These are phyloP conservation scores for Leucoraja ocellata DNA, from an alignment of 2,797 vertebrate genomes.

Conservation along the genomic window DNA sequence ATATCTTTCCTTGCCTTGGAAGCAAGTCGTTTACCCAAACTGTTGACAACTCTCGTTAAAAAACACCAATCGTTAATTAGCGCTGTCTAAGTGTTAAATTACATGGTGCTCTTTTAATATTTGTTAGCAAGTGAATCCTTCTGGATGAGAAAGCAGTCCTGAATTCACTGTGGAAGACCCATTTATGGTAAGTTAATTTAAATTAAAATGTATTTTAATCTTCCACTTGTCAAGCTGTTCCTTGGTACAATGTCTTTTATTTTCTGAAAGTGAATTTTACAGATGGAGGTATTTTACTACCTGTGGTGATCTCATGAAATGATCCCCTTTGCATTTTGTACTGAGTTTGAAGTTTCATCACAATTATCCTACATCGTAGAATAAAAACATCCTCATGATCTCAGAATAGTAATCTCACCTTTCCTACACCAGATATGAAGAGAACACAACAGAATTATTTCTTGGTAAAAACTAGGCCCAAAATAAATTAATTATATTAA, in stretches of 20 bases:
- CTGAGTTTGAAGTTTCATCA: background rate
- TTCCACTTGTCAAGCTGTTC: background rate
- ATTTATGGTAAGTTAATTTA: constrained; percentile 73
- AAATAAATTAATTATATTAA: background rate
- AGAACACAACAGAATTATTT: background rate
- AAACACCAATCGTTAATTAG: background rate
- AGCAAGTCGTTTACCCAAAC: background rate
- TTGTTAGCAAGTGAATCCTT: constrained; percentile 63
- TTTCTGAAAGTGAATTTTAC: constrained; percentile 10
- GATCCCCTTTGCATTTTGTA: background rate
- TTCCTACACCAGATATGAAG: background rate
- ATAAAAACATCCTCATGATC: background rate
- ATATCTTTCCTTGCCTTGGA: background rate
- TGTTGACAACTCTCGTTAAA: background rate
- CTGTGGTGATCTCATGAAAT: background rate
- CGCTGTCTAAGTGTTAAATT: background rate
- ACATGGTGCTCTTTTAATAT: background rate
- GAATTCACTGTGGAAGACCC: constrained; percentile 62
- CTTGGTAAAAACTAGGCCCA: background rate
- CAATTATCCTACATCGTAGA: background rate
- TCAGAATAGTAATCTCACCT: background rate
- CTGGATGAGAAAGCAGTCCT: constrained; percentile 61
- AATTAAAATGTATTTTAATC: constrained; percentile 42
- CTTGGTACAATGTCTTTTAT: background rate
- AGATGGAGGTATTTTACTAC: background rate